Evolutionary conservation across 2,888 invertebrate species (phyloP).

Genomic region (Aphidius colemani): DNA sequence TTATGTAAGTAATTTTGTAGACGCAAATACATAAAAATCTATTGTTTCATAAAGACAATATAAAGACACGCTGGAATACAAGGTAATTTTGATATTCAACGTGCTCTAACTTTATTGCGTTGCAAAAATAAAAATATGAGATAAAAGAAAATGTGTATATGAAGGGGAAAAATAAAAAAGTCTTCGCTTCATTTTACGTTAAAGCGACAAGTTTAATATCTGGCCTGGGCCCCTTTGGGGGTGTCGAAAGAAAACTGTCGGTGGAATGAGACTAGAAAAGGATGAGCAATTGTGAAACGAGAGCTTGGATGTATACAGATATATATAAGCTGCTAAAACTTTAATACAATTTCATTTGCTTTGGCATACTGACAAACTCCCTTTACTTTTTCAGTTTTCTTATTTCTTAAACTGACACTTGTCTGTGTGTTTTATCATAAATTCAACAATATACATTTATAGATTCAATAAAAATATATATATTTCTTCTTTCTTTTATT

Average conservation of each 20-base stretch:
- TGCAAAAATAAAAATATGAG: not conserved
- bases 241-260: constrained; percentile 32
- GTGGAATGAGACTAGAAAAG: constrained; percentile 19
- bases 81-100: constrained; percentile 16
- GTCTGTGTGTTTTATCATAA: not conserved
- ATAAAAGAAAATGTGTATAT: too few relatives aligned
- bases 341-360: constrained; percentile 60
- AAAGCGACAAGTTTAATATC: constrained; percentile 61
- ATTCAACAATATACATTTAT: too few relatives aligned
- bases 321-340: constrained; percentile 52
- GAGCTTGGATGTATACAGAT: constrained; percentile 18
- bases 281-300: constrained; percentile 16
- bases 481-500: too few relatives aligned
- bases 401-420: constrained; percentile 3
- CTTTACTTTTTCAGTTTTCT: not conserved
- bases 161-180: constrained; percentile 23
- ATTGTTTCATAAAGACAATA: constrained; percentile 12
- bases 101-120: constrained; percentile 26
- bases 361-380: constrained; percentile 54
- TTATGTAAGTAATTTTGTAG: constrained; percentile 16
- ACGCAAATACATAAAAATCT: constrained; percentile 15
- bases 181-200: constrained; percentile 55
- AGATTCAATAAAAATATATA: too few relatives aligned
- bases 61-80: constrained; percentile 19
- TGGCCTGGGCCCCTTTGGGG: constrained; percentile 30